Base-by-base conservation (phyloP, 2,797 vertebrate genomes). In the Aldrovandia affinis region DNA sequence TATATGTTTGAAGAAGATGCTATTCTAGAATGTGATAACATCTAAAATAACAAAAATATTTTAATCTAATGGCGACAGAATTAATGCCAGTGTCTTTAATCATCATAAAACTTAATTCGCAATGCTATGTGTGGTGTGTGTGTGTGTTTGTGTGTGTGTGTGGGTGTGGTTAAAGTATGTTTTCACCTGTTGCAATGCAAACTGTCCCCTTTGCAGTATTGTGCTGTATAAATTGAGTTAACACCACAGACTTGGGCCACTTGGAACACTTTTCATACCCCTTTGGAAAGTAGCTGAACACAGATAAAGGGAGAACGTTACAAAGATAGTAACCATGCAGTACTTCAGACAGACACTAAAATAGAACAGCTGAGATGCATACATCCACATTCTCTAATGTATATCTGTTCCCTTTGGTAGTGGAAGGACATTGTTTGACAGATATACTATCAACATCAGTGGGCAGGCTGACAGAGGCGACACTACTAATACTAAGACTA, bases 391-490 rank as follows among this genome's bases (percentile, higher is more conserved):
- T 85, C 85, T 86, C 81, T 87, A 54, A 65, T 36, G 50, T 47
- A 20, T 55, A 30, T 42, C 59, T 83, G 84, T 68, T 81, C 61
- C 80, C 65, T 82, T 82, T 81, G 57, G 10, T 50, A 77, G 42
- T 52, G 22, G 61, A 47, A 42, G 39, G 22, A 73, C 28, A 79
- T 42, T 30, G 20, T 73, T 25, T 57, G 36, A 77, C 52, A 47
- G 8, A 61, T 30, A 90, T 70, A 87, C 81, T 85, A 89, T 84
- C 87, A 85, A 88, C 82, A 78, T 87, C 84, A 81, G 83, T 82
- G 85, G 79, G 86, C 85, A 86, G 83, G 86, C 83, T 86, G 85
- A 88, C 85, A 91, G 87, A 92, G 86, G 86, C 91, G 90, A 91
- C 75, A 85, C 87, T 91, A 92, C n/a, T n/a, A n/a, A n/a, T n/a